phyloP scores from a whole-genome alignment of 37 sponge, comb jelly and placozoan genomes.

The Dysidea cf. avara region DNA sequence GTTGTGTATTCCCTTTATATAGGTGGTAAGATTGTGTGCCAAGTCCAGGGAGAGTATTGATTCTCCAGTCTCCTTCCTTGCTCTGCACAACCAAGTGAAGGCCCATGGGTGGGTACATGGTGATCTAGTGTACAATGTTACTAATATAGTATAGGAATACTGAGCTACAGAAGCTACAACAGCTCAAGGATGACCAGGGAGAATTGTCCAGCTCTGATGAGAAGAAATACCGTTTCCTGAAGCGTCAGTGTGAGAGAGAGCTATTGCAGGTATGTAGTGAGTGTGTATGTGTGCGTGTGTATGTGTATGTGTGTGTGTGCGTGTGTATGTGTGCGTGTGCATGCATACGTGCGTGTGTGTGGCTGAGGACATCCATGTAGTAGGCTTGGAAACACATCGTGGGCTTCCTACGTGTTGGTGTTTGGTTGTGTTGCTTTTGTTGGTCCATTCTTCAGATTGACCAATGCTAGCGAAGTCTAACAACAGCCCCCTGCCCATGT shows the following conservation, averaged over 20 bases:
- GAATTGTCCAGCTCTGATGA: conserved; percentile 92
- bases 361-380: too few relatives aligned
- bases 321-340: too few relatives aligned
- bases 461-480: too few relatives aligned
- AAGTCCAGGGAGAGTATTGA: conserved; percentile 96
- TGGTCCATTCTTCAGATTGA: too few relatives aligned
- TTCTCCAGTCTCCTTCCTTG: conserved; percentile 88
- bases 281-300: conserved; percentile 13
- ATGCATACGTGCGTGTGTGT: too few relatives aligned
- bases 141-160: conserved; percentile 34
- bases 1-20: conserved; percentile 8
- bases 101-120: conserved; percentile 5
- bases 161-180: conserved; percentile 91
- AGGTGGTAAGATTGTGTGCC: conserved; percentile 95
- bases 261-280: conserved; percentile 68
- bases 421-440: too few relatives aligned
- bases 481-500: too few relatives aligned
- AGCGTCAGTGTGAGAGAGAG: conserved; percentile 85
- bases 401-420: too few relatives aligned
- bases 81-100: conserved; percentile 93
- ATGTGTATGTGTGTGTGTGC: neutral
- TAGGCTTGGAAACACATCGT: too few relatives aligned
- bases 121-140: neutral
- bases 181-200: conserved; percentile 89
- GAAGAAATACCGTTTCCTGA: conserved; percentile 81